These are phyloP conservation scores for Merops nubicus DNA, from an alignment of 2,113 vertebrate species.

Conservation along the genomic window DNA sequence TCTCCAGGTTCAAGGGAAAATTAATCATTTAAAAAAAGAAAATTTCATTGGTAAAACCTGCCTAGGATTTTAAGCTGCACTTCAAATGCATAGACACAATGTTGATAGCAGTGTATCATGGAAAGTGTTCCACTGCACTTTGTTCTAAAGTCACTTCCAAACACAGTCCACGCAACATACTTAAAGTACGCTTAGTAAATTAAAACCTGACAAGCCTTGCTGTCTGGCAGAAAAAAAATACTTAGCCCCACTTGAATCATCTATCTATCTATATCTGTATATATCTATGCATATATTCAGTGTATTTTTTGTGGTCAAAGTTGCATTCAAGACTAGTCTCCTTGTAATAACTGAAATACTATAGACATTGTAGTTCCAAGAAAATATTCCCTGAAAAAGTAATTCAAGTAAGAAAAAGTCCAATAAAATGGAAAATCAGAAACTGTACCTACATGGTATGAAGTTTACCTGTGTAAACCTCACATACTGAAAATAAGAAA, in stretches of 20 bases:
- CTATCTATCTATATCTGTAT: too few species aligned
- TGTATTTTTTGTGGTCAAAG: neutral
- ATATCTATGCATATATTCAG: neutral
- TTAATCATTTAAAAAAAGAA: neutral
- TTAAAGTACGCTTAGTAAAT: neutral
- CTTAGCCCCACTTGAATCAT: accelerated
- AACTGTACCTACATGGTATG: neutral
- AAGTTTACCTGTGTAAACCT: neutral
- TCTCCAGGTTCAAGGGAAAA: neutral
- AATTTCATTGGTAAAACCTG: neutral
- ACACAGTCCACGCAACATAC: neutral
- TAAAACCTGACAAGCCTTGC: neutral
- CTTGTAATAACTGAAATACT: neutral
- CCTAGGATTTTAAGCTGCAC: neutral
- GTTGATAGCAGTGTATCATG: neutral
- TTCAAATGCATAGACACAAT: neutral
- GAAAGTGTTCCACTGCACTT: neutral
- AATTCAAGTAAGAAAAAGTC: neutral
- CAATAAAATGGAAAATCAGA: neutral
- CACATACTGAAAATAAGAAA: neutral
- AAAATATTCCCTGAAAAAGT: neutral
- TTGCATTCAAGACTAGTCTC: neutral
- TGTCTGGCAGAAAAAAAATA: neutral
- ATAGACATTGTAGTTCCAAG: neutral
- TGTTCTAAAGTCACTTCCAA: neutral